A percentile compares a stretch with the other conserved stretches of the same genome.
These are phyloP conservation scores for Trichopria drosophilae DNA, from an alignment of 2,888 invertebrate genomes.

Conservation along the genomic window DNA sequence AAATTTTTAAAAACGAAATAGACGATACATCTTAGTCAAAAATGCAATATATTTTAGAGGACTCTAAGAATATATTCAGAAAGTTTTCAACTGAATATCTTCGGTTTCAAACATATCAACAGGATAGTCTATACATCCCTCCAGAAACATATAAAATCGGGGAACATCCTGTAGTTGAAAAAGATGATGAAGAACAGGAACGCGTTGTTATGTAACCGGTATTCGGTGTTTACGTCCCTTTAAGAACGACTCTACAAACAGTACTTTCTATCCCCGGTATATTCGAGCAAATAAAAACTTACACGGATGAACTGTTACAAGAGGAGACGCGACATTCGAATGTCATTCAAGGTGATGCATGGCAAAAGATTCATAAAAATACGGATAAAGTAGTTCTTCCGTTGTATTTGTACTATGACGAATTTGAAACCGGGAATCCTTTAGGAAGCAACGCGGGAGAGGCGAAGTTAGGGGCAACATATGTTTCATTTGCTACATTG, in stretches of 20 bases:
- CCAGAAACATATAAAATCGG: constrained; percentile 24
- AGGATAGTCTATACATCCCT: constrained; percentile 13
- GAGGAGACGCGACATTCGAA: constrained; percentile 6
- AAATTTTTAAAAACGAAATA: constrained; percentile 8
- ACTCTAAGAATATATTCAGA: constrained; percentile 9
- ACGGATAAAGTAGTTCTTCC: constrained; percentile 7
- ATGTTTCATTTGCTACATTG: constrained; percentile 20
- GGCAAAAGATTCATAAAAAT: constrained; percentile 18
- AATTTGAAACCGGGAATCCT: constrained; percentile 21
- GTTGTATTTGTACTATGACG: constrained; percentile 17
- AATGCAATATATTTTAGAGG: constrained; percentile 18
- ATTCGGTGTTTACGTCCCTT: constrained; percentile 26
- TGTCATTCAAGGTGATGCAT: constrained; percentile 21
- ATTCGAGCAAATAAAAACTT: constrained; percentile 11
- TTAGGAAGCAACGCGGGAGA: constrained; percentile 24
- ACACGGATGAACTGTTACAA: constrained; percentile 7
- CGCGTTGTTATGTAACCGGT: constrained; percentile 20
- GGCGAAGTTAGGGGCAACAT: constrained; percentile 22
- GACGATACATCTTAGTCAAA: constrained; percentile 7
- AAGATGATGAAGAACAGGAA: constrained; percentile 1
- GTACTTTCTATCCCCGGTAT: not conserved
- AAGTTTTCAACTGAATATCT: constrained; percentile 18
- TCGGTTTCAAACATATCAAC: constrained; percentile 17
- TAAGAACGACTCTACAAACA: constrained; percentile 15
- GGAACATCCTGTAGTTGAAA: constrained; percentile 10